Percentiles rank a stretch among this genome's conserved stretches.
These are phyloP conservation scores for Brachylomia viminalis DNA, from an alignment of 2,888 invertebrate genomes.

Conservation along the genomic window DNA sequence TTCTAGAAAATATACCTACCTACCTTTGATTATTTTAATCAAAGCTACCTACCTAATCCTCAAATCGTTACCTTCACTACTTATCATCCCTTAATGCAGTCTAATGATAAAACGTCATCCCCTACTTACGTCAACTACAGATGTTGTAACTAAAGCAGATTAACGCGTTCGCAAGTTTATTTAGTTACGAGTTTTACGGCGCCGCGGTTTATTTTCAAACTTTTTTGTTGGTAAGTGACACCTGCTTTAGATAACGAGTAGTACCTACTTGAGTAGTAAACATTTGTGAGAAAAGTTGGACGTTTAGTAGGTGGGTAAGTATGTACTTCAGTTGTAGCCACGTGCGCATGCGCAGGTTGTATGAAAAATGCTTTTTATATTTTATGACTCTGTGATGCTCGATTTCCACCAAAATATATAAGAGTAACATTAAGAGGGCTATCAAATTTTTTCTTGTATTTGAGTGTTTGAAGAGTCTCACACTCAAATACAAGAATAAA, in stretches of 20 bases:
- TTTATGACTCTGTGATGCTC: background rate
- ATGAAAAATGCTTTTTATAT: background rate
- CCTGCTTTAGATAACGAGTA: slow-evolving; percentile 84
- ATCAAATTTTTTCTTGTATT: too few species aligned
- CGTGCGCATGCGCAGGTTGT: slow-evolving; percentile 9
- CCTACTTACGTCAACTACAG: slow-evolving; percentile 76
- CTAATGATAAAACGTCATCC: slow-evolving; percentile 78
- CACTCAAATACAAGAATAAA: too few species aligned
- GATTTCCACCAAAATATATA: background rate
- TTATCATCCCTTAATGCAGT: slow-evolving; percentile 42
- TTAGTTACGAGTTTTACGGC: slow-evolving; percentile 88
- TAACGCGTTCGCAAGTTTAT: slow-evolving; percentile 86
- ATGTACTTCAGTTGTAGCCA: background rate
- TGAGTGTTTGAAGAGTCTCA: too few species aligned
- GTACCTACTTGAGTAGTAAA: slow-evolving; percentile 56
- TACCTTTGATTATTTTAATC: too few species aligned
- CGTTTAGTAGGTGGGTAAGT: background rate
- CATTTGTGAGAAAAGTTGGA: slow-evolving; percentile 57
- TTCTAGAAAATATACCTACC: background rate
- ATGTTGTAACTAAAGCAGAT: slow-evolving; percentile 82
- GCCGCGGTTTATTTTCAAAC: slow-evolving; percentile 83
- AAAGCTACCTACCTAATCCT: slow-evolving; percentile 7
- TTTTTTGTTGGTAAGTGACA: slow-evolving; percentile 83
- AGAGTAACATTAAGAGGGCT: background rate
- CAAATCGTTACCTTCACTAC: slow-evolving; percentile 7